Percentiles rank a stretch among this genome's conserved stretches.
phyloP scores from a whole-genome alignment of 2,888 invertebrate genomes.

The Crematogaster levior region DNA sequence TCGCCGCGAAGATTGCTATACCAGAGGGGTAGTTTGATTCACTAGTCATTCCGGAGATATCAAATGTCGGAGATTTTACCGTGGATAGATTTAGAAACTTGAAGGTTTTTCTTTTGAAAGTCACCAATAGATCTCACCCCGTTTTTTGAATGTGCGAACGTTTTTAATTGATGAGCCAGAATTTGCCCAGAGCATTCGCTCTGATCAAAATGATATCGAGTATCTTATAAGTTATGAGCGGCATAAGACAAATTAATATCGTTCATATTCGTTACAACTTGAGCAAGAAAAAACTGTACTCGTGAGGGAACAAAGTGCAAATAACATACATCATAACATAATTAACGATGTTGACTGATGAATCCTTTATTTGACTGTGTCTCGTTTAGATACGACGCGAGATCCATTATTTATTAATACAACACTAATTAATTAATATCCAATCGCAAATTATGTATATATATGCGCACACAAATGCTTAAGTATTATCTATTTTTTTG shows the following conservation, averaged over 20 bases:
- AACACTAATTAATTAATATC: slow-evolving; percentile 16
- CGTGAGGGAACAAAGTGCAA: slow-evolving; percentile 31
- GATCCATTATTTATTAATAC: slow-evolving; percentile 3
- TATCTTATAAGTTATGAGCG: slow-evolving; percentile 13
- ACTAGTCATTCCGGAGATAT: background rate
- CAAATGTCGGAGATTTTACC: background rate
- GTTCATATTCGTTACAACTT: background rate
- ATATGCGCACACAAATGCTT: slow-evolving; percentile 14
- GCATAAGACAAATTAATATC: background rate
- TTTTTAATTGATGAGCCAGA: background rate
- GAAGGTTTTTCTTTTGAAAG: background rate
- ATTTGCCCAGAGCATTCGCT: background rate
- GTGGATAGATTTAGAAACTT: slow-evolving; percentile 19
- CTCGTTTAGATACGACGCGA: background rate
- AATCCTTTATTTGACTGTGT: background rate
- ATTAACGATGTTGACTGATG: slow-evolving; percentile 37
- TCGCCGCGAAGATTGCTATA: background rate
- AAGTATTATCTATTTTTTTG: background rate
- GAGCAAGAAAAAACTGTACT: slow-evolving; percentile 25
- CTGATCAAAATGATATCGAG: background rate
- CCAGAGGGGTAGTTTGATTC: background rate
- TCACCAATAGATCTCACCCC: background rate
- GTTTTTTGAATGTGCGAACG: background rate
- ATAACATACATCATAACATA: slow-evolving; percentile 24
- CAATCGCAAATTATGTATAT: background rate